These are phyloP conservation scores for Petrolisthes manimaculis DNA, from an alignment of 2,888 invertebrate species.

Conservation along the genomic window DNA sequence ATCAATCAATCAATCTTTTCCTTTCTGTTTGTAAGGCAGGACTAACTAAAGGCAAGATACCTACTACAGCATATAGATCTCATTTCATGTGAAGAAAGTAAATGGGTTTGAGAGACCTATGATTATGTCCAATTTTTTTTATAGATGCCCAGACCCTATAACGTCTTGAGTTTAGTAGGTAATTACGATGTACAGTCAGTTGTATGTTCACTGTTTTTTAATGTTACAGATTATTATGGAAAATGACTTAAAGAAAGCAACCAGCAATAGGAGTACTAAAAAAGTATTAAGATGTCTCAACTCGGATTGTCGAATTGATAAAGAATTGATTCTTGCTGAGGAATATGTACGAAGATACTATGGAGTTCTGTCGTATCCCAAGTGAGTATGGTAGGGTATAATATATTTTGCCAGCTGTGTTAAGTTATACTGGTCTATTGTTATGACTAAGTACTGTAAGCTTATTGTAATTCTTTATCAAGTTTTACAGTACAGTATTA, in stretches of 20 bases:
- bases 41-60: too few relatives aligned
- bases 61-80: too few relatives aligned
- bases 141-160: background rate
- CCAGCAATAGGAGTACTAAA: background rate
- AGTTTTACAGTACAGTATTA: too few relatives aligned
- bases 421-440: background rate
- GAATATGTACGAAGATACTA: conserved; percentile 53
- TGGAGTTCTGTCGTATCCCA: conserved; percentile 61
- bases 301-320: conserved; percentile 56
- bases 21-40: too few relatives aligned
- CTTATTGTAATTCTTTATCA: too few relatives aligned
- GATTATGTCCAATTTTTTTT: background rate
- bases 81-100: background rate
- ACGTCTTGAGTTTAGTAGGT: background rate
- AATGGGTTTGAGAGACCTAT: background rate
- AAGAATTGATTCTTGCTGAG: conserved; percentile 48
- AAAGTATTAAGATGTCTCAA: conserved; percentile 60
- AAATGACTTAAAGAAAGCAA: background rate
- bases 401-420: background rate
- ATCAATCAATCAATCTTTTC: too few relatives aligned
- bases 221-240: conserved; percentile 40
- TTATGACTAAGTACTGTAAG: background rate
- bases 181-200: background rate
- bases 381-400: conserved; percentile 17
- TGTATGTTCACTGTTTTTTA: background rate